Conservation (phyloP, 2,888 invertebrate genomes). For the Nineta flava region DNA sequence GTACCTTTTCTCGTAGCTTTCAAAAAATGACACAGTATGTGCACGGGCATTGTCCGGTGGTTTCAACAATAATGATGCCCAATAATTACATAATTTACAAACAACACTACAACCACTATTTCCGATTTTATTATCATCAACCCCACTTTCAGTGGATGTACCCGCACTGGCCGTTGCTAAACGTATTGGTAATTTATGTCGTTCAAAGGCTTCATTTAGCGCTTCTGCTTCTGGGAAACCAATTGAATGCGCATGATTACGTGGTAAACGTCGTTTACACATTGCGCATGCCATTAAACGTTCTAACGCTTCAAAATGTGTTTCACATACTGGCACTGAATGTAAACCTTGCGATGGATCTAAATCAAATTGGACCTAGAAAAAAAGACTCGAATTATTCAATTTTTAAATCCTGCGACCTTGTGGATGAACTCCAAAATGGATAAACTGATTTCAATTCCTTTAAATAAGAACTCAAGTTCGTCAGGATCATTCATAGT, state of each 20-base stretch:
- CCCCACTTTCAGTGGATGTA: neutral
- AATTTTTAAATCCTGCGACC: neutral
- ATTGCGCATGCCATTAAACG: conserved; percentile 62
- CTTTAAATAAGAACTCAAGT: too few relatives aligned
- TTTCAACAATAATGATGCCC: conserved; percentile 53
- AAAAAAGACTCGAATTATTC: neutral
- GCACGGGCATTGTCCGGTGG: conserved; percentile 35
- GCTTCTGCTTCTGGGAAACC: conserved; percentile 35
- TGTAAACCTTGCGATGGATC: conserved; percentile 47
- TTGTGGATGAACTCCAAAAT: too few relatives aligned
- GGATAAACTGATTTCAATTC: too few relatives aligned
- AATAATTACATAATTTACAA: conserved; percentile 69
- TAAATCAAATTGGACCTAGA: conserved; percentile 38
- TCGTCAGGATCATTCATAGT: too few relatives aligned
- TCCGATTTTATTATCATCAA: neutral
- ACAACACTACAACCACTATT: conserved; percentile 38
- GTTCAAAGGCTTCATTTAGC: conserved; percentile 34
- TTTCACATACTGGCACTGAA: conserved; percentile 50
- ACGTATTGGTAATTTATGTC: conserved; percentile 50
- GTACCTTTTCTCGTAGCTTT: conserved; percentile 46
- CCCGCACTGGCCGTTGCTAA: conserved; percentile 37
- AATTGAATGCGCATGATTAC: conserved; percentile 60
- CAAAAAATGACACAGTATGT: conserved; percentile 36
- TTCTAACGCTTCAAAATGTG: conserved; percentile 52
- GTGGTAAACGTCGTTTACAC: conserved; percentile 57